Evolutionary conservation across 2,113 vertebrate species (phyloP), one percentile per base, ranked within the genome.

Genomic region (Apteryx owenii): DNA sequence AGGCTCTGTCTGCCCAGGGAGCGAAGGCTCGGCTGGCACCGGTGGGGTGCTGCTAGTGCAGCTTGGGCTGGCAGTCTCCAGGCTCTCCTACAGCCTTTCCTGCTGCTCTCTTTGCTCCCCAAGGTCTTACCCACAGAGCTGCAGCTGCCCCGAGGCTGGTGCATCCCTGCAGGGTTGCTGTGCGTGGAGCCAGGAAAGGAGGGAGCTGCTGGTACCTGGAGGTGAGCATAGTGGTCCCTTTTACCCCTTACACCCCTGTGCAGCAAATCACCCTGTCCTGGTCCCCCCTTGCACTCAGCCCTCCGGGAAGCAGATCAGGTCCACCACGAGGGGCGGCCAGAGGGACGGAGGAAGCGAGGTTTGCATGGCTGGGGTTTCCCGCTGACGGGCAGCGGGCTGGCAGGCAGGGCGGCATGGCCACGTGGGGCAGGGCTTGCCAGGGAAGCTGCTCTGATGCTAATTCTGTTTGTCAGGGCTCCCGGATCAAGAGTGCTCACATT

Each of bases 401-500:
- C 53, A 28, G 33, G 14, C 48, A 14, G 68, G 38, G 38, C 18
- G 14, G 18, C 10, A 21, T 28, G 22, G 22, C 54, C 26, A 13
- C 53, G 25, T 36, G 44, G 53, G 16, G 50, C 65, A 70, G 71
- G 62, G 56, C 54, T 53, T 0, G 4, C 81, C 2, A 4, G 54
- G 72, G 89, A 96, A 95, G 95, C 96, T 6, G 18, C 68, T 65
- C 2, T 5, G 96, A 97, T 75, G 62, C 82, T 97, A 95, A 98
- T 97, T 95, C 82, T 97, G 97, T 98, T 98, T 98, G 97, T 97
- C 97, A 98, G 96, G 89, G 90, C 6, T 5, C 82, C 29, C 2
- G 9, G 97, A 97, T 98, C 96, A 98, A 90, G 73, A 95, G 93
- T 10, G 7, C 56, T 44, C 75, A 86, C 78, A 65, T 89, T 96